phyloP scores from a whole-genome alignment of 2,797 vertebrate genomes.

The Diplodus sargus region DNA sequence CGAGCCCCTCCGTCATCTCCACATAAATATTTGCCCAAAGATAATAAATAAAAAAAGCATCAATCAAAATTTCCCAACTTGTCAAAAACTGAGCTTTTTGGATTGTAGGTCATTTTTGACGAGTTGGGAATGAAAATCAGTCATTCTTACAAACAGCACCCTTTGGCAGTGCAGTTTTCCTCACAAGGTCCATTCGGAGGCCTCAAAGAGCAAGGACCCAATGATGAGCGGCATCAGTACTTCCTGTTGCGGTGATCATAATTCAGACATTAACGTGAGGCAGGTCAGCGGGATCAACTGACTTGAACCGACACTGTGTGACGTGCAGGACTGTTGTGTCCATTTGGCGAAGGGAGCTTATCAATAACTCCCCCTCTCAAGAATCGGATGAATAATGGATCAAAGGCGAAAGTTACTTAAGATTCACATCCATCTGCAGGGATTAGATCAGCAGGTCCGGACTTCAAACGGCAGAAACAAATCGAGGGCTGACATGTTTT shows the following conservation, averaged over 20 bases:
- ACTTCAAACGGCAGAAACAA: slow-evolving; percentile 80
- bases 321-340: slow-evolving; percentile 41
- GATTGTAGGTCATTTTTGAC: too few relatives aligned
- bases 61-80: too few relatives aligned
- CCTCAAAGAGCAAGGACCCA: not conserved
- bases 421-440: slow-evolving; percentile 77
- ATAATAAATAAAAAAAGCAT: too few relatives aligned
- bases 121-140: too few relatives aligned
- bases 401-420: slow-evolving; percentile 80
- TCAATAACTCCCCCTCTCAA: slow-evolving; percentile 71
- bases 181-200: too few relatives aligned
- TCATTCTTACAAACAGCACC: too few relatives aligned
- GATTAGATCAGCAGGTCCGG: slow-evolving; percentile 72
- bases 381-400: slow-evolving; percentile 83
- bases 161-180: too few relatives aligned
- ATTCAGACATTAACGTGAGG: not conserved
- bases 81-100: too few relatives aligned
- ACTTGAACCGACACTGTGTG: slow-evolving; percentile 13
- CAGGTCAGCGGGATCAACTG: slow-evolving; percentile 23
- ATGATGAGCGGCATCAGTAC: not conserved
- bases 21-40: too few relatives aligned
- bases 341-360: slow-evolving; percentile 58
- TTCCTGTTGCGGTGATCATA: not conserved
- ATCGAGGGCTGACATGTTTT: slow-evolving; percentile 78
- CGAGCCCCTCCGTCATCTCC: too few relatives aligned